phyloP scores from a whole-genome alignment of 2,797 vertebrate species.

The Bradypodion ventrale region DNA sequence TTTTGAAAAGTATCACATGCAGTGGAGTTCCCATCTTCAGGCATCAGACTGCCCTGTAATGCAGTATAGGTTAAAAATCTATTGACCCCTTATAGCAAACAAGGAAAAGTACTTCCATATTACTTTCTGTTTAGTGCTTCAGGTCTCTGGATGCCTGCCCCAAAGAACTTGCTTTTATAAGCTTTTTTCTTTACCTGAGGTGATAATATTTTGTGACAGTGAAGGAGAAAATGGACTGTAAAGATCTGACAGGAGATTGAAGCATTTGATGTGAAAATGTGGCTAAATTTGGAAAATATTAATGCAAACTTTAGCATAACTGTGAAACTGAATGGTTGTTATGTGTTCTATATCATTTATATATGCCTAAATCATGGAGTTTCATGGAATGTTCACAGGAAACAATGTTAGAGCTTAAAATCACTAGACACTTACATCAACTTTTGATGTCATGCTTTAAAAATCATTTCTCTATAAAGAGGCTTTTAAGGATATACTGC shows the following conservation, averaged over 20 bases:
- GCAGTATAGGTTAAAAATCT: slow-evolving; percentile 19
- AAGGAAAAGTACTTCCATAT: neutral
- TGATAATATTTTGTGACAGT: neutral
- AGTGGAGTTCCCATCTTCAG: neutral
- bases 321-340: neutral
- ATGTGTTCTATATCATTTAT: neutral
- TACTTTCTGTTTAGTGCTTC: slow-evolving; percentile 16
- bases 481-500: no score
- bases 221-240: neutral
- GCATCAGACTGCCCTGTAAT: neutral
- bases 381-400: neutral
- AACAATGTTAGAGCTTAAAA: neutral
- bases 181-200: neutral
- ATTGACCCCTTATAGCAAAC: slow-evolving; percentile 8
- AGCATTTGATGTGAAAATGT: neutral
- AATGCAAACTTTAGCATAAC: neutral
- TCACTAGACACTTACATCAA: neutral
- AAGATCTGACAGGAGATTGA: fast-evolving
- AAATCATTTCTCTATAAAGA: no score
- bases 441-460: neutral
- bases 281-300: neutral
- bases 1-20: neutral
- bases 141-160: neutral
- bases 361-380: neutral
- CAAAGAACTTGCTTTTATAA: neutral